A percentile compares a stretch with the other conserved stretches of the same genome.
Conservation (phyloP, 2,888 invertebrate genomes). For the Julus scandinavius region DNA sequence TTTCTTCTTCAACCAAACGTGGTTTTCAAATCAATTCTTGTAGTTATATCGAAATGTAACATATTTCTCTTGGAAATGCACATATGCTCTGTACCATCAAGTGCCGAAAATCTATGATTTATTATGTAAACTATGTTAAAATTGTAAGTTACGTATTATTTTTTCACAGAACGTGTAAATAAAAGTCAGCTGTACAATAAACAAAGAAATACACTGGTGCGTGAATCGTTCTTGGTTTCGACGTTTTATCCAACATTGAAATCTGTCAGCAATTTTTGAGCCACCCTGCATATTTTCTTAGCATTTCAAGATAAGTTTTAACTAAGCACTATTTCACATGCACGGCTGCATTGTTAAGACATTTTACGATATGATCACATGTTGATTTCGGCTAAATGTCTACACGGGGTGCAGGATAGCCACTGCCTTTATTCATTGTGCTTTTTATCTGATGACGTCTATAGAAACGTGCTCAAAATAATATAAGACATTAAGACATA, state of each 20-base stretch:
- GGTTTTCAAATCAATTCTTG: constrained; percentile 24
- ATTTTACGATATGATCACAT: constrained; percentile 22
- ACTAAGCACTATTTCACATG: background rate
- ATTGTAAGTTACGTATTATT: background rate
- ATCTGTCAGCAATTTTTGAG: background rate
- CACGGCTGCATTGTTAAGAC: constrained; percentile 5
- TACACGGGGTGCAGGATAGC: background rate
- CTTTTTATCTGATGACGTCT: constrained; percentile 39
- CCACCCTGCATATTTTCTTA: background rate
- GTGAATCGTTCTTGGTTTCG: background rate
- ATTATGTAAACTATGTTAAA: background rate
- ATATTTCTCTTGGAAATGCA: background rate
- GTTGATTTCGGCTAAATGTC: constrained; percentile 14
- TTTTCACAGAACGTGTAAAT: background rate
- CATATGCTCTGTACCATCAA: background rate
- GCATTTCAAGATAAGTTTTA: background rate
- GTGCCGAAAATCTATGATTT: background rate
- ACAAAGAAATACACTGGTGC: background rate
- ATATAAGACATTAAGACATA: constrained; percentile 11
- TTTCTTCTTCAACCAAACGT: background rate
- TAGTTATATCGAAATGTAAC: background rate
- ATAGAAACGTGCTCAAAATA: constrained; percentile 14
- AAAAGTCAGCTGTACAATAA: background rate
- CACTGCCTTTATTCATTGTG: constrained; percentile 36
- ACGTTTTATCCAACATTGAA: background rate